A percentile compares a stretch with the other conserved stretches of the same genome.
These are phyloP conservation scores for Harpalus rubripes DNA, from an alignment of 2,888 invertebrate genomes.

Conservation along the genomic window DNA sequence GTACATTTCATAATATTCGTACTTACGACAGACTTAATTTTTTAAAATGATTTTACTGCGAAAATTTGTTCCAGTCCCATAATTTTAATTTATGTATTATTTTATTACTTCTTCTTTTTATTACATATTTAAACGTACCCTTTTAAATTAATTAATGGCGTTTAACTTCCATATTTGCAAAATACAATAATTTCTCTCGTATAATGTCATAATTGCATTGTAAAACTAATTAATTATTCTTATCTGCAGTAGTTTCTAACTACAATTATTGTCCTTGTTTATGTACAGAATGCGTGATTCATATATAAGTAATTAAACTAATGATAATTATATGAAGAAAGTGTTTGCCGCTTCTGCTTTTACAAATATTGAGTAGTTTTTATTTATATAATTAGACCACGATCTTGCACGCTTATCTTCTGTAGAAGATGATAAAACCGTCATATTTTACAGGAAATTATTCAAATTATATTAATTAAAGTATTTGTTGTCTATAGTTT, in stretches of 20 bases:
- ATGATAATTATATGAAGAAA: slow-evolving; percentile 59
- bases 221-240: slow-evolving; percentile 49
- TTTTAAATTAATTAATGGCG: neutral
- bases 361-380: slow-evolving; percentile 49
- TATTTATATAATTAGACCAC: slow-evolving; percentile 28
- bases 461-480: slow-evolving; percentile 24
- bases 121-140: neutral
- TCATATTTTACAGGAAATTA: slow-evolving; percentile 15
- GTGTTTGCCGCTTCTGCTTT: slow-evolving; percentile 52
- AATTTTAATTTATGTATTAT: slow-evolving; percentile 6
- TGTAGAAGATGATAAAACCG: slow-evolving; percentile 8
- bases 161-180: neutral
- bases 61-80: no score
- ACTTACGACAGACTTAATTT: neutral
- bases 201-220: slow-evolving; percentile 10
- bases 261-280: slow-evolving; percentile 60
- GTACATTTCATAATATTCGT: neutral
- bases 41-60: neutral
- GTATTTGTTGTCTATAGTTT: neutral
- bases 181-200: slow-evolving; percentile 16
- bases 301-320: slow-evolving; percentile 54
- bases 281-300: slow-evolving; percentile 28
- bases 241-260: slow-evolving; percentile 57
- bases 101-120: neutral
- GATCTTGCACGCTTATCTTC: neutral